phyloP scores from a whole-genome alignment of 2,888 invertebrate genomes.

The Cancer borealis region DNA sequence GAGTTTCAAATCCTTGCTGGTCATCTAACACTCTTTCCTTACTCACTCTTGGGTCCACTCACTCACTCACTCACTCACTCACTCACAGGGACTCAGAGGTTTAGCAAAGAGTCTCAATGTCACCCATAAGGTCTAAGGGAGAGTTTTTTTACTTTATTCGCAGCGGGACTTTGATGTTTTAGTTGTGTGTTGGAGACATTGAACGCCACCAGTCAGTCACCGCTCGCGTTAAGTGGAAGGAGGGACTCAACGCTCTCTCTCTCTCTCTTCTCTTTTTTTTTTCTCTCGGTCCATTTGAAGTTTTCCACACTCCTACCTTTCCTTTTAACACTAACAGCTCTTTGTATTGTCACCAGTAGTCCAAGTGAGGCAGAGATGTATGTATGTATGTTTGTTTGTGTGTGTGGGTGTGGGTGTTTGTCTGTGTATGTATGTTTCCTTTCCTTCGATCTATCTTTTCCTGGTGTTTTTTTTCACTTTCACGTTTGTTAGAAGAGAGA shows the following conservation, averaged over 20 bases:
- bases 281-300: slow-evolving; percentile 9
- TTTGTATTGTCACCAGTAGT: neutral
- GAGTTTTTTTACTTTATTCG: neutral
- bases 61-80: neutral
- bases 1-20: neutral
- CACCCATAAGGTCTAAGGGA: neutral
- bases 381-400: neutral
- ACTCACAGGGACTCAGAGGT: neutral
- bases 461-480: neutral
- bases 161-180: neutral
- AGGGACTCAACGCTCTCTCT: neutral
- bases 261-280: too few species aligned
- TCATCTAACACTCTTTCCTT: neutral
- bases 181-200: neutral
- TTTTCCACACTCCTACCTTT: neutral
- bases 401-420: neutral
- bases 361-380: neutral
- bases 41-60: too few species aligned
- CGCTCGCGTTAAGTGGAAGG: neutral
- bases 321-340: neutral
- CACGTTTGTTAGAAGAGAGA: neutral
- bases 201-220: neutral
- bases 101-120: neutral
- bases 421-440: neutral
- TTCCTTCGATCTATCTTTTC: neutral